phyloP scores from a whole-genome alignment of 2,888 invertebrate species.

The Villa cingulata region DNA sequence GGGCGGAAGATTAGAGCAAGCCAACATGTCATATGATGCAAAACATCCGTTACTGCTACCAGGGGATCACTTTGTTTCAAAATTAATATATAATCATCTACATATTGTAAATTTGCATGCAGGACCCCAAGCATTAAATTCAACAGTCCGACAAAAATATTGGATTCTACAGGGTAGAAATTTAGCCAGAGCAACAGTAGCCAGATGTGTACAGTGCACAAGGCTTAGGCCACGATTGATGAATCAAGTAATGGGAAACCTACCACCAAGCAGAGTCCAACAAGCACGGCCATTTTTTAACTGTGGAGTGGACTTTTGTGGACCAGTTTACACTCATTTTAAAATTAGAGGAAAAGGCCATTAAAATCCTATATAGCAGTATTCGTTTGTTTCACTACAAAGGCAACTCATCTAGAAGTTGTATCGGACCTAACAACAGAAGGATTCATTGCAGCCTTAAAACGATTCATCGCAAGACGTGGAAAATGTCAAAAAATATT shows the following conservation, averaged over 20 bases:
- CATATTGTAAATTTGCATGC: conserved; percentile 6
- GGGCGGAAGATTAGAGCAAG: conserved; percentile 3
- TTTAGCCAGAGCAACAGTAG: not conserved
- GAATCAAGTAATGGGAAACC: conserved; percentile 1
- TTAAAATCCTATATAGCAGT: too few species aligned
- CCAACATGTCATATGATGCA: conserved; percentile 6
- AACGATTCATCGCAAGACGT: too few species aligned
- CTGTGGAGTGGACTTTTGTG: too few species aligned
- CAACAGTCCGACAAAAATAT: not conserved
- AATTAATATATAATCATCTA: conserved; percentile 4
- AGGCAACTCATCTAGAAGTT: too few species aligned
- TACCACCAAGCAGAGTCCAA: not conserved
- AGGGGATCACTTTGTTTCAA: conserved; percentile 8
- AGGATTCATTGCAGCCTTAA: too few species aligned
- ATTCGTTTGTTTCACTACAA: too few species aligned
- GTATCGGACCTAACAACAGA: too few species aligned
- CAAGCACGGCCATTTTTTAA: too few species aligned
- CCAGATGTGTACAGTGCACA: not conserved
- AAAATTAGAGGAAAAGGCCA: too few species aligned
- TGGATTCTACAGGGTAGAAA: conserved; percentile 1
- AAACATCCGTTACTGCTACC: conserved; percentile 20
- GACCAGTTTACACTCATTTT: too few species aligned
- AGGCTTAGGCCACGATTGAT: not conserved
- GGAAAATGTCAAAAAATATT: too few species aligned
- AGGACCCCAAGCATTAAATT: conserved; percentile 3